A percentile compares a stretch with the other conserved stretches of the same genome.
These are phyloP conservation scores for Drosophila equinoxialis DNA, from an alignment of 1,140 invertebrate species.

Conservation along the genomic window DNA sequence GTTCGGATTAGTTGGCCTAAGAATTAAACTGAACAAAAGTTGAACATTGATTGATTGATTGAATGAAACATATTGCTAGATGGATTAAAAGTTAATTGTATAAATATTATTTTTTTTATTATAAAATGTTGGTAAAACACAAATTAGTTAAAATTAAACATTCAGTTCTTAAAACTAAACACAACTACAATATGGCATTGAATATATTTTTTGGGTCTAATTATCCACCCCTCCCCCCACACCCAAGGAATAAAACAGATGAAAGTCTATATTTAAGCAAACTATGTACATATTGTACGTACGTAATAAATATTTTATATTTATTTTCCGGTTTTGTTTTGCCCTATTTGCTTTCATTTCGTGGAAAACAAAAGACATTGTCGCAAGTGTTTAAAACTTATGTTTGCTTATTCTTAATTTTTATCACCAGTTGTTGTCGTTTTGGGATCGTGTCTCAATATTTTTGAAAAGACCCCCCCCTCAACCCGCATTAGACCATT, in stretches of 20 bases:
- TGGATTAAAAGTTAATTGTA: too few relatives aligned
- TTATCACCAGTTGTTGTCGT: slow-evolving; percentile 4
- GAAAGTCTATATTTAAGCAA: neutral
- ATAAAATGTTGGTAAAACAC: too few relatives aligned
- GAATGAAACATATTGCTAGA: too few relatives aligned
- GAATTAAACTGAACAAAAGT: too few relatives aligned
- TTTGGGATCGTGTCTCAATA: neutral
- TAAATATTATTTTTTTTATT: too few relatives aligned
- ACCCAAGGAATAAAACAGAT: neutral
- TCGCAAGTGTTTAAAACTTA: slow-evolving; percentile 10
- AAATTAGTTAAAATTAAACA: too few relatives aligned
- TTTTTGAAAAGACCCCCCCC: neutral
- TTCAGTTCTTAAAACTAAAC: too few relatives aligned
- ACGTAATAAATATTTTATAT: slow-evolving; percentile 7
- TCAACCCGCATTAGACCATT: neutral
- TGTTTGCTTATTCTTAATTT: slow-evolving; percentile 8
- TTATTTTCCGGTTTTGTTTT: neutral
- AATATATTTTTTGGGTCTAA: neutral
- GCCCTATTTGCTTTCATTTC: neutral
- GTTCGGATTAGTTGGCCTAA: too few relatives aligned
- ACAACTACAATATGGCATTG: neutral
- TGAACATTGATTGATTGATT: too few relatives aligned
- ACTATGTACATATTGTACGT: neutral
- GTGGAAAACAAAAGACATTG: neutral
- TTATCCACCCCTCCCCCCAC: neutral